Percentiles rank a stretch among this genome's conserved stretches.
These are phyloP conservation scores for Pyrrhia umbra DNA, from an alignment of 2,888 invertebrate species.

Conservation along the genomic window DNA sequence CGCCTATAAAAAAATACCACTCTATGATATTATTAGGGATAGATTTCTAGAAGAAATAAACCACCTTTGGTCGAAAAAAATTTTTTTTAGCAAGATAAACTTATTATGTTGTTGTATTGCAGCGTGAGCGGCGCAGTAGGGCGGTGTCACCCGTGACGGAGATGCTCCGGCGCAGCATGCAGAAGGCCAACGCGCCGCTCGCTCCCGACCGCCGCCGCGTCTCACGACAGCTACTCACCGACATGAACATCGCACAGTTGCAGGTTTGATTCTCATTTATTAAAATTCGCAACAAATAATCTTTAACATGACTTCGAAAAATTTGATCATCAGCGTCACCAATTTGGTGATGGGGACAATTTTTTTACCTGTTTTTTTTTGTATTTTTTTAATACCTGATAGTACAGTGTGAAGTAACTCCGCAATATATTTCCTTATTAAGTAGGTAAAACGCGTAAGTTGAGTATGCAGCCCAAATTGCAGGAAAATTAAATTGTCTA, in stretches of 20 bases:
- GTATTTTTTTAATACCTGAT: too few species aligned
- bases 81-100: constrained; percentile 3
- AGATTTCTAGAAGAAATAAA: too few species aligned
- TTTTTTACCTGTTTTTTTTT: too few species aligned
- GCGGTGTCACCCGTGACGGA: constrained; percentile 96
- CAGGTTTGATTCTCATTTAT: constrained; percentile 74
- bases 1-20: too few species aligned
- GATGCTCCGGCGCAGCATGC: constrained; percentile 94
- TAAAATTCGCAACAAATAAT: too few species aligned
- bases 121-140: constrained; percentile 91
- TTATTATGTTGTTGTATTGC: constrained; percentile 40
- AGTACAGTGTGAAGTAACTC: too few species aligned
- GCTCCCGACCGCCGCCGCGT: constrained; percentile 95
- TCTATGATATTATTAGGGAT: too few species aligned
- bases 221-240: constrained; percentile 95
- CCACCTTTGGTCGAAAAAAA: background rate
- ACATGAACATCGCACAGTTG: constrained; percentile 98
- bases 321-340: too few species aligned
- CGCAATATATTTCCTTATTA: background rate
- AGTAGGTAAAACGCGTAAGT: background rate
- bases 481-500: constrained; percentile 9
- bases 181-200: constrained; percentile 95
- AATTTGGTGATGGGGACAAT: too few species aligned
- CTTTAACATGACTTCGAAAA: too few species aligned
- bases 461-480: background rate